phyloP scores from a whole-genome alignment of 2,797 vertebrate species.

The Pseudochromis fuscus region DNA sequence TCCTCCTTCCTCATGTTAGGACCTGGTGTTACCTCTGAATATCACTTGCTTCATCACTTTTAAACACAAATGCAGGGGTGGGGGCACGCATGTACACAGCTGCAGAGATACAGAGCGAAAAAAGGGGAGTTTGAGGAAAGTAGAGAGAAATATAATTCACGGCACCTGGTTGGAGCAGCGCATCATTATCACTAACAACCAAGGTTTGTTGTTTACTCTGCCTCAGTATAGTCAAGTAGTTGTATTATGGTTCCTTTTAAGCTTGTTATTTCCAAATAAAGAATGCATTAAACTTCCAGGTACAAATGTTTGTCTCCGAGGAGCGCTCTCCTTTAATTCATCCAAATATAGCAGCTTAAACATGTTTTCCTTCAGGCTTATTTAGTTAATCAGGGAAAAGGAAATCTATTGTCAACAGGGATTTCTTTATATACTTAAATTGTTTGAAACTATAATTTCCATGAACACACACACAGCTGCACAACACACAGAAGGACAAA shows the following conservation, averaged over 20 bases:
- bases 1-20: constrained; percentile 1
- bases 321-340: constrained; percentile 50
- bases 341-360: constrained; percentile 64
- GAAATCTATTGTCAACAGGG: constrained; percentile 36
- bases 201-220: constrained; percentile 55
- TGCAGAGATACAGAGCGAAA: constrained; percentile 25
- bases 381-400: constrained; percentile 61
- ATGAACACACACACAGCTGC: neutral
- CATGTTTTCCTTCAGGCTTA: constrained; percentile 66
- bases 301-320: constrained; percentile 51
- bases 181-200: constrained; percentile 61
- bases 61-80: constrained; percentile 49
- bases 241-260: constrained; percentile 46
- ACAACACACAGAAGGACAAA: constrained; percentile 1
- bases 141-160: constrained; percentile 38
- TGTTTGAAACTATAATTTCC: constrained; percentile 33
- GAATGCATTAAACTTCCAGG: constrained; percentile 61
- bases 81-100: constrained; percentile 30
- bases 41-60: constrained; percentile 32
- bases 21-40: constrained; percentile 42
- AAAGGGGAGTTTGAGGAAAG: constrained; percentile 47
- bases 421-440: constrained; percentile 38
- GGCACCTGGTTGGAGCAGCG: constrained; percentile 38
- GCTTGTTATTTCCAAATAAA: constrained; percentile 64
- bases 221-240: constrained; percentile 35